phyloP scores from a whole-genome alignment of 2,888 invertebrate species.

The Tiliacea aurago region DNA sequence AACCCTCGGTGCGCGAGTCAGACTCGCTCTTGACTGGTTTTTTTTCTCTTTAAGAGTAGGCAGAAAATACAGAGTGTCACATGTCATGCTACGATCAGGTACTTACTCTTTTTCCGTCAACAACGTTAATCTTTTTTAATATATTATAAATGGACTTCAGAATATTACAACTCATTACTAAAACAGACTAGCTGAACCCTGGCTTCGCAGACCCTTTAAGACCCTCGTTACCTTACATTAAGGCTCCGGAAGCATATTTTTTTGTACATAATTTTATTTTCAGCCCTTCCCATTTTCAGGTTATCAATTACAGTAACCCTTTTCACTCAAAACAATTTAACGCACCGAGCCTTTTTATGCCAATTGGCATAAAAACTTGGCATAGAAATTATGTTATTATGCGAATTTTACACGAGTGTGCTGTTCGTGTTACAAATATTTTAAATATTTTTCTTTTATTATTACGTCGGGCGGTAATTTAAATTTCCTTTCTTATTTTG shows the following conservation, averaged over 20 bases:
- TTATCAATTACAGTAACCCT: conserved; percentile 68
- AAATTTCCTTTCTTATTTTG: conserved; percentile 30
- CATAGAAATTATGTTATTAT: conserved; percentile 70
- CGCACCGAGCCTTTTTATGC: conserved; percentile 60
- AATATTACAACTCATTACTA: conserved; percentile 37
- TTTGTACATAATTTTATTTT: conserved; percentile 65
- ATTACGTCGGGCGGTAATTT: conserved; percentile 37
- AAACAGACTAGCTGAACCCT: conserved; percentile 35
- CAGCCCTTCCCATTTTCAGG: conserved; percentile 65
- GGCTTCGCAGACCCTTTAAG: conserved; percentile 37
- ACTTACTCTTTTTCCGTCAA: not conserved
- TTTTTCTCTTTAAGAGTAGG: not conserved
- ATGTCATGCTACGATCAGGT: not conserved
- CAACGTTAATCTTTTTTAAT: not conserved
- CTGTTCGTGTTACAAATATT: conserved; percentile 47
- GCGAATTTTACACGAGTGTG: conserved; percentile 63
- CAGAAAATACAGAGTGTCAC: not conserved
- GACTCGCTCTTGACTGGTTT: not conserved
- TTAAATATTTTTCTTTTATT: conserved; percentile 36
- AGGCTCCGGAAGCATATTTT: conserved; percentile 64
- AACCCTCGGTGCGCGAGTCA: too few relatives aligned
- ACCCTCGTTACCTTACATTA: conserved; percentile 54
- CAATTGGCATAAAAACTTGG: conserved; percentile 64
- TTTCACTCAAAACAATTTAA: conserved; percentile 69
- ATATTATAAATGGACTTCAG: conserved; percentile 21